Conservation (phyloP, 2,888 invertebrate genomes). For the Cheilosia pagana region DNA sequence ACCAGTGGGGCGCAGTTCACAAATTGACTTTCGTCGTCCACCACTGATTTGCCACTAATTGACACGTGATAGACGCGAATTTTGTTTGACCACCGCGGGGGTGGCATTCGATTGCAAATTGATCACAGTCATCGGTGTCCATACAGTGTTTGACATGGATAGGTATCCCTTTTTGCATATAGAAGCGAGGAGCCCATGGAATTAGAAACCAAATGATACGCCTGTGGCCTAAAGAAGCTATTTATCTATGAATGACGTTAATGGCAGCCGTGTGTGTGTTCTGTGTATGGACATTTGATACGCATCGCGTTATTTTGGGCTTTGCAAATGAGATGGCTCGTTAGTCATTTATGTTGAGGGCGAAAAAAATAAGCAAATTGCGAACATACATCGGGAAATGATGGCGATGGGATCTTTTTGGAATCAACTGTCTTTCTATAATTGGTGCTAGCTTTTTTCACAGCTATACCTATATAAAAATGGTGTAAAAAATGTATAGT, state of each 20-base stretch:
- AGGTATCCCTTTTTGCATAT: constrained; percentile 19
- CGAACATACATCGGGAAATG: not conserved
- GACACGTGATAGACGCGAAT: constrained; percentile 63
- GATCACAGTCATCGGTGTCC: constrained; percentile 40
- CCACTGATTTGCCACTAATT: constrained; percentile 54
- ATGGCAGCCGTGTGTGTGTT: constrained; percentile 32
- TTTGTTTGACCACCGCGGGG: constrained; percentile 51
- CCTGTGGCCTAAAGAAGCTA: constrained; percentile 30
- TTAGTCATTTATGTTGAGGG: constrained; percentile 36
- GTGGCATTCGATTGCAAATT: constrained; percentile 48
- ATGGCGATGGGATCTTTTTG: not conserved
- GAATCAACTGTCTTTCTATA: not conserved
- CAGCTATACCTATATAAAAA: too few species aligned
- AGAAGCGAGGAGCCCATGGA: not conserved
- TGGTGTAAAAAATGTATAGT: too few species aligned
- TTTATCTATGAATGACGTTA: constrained; percentile 47
- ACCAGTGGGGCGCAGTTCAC: constrained; percentile 39
- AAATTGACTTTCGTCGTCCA: constrained; percentile 56
- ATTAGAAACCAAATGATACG: constrained; percentile 39
- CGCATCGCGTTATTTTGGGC: constrained; percentile 27
- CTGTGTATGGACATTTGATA: constrained; percentile 15
- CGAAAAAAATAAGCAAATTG: not conserved
- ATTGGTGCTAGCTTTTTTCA: too few species aligned
- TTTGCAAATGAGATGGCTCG: constrained; percentile 19
- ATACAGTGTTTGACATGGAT: constrained; percentile 28